These are phyloP conservation scores for Luperina testacea DNA, from an alignment of 2,888 invertebrate species.

Conservation along the genomic window DNA sequence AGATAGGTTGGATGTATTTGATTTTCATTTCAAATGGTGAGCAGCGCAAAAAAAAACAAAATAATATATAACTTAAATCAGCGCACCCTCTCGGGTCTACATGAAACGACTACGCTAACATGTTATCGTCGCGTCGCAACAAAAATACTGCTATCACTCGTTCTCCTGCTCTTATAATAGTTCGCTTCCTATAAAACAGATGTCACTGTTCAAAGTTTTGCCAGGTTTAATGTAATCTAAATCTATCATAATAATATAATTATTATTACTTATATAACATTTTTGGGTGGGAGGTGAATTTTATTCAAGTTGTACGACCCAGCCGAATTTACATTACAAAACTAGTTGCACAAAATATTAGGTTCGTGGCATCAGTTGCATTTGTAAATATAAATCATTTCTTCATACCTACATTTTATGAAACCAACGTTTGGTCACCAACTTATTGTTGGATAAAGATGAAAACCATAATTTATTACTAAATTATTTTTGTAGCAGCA, in stretches of 20 bases:
- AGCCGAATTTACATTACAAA: not conserved
- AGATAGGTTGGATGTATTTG: not conserved
- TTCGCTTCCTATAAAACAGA: not conserved
- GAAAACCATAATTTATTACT: not conserved
- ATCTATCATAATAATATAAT: too few relatives aligned
- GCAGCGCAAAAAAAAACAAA: not conserved
- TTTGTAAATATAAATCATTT: not conserved
- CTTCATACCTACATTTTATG: not conserved
- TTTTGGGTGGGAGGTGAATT: too few relatives aligned
- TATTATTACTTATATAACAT: too few relatives aligned
- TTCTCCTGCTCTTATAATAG: not conserved
- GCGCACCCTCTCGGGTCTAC: conserved; percentile 10
- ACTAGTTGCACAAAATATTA: not conserved
- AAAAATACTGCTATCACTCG: not conserved
- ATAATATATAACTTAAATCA: not conserved
- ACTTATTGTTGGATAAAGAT: not conserved
- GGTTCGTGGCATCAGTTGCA: not conserved
- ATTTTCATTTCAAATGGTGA: not conserved
- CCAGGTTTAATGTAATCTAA: too few relatives aligned
- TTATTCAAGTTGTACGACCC: not conserved
- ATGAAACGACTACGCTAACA: not conserved
- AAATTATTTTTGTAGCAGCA: not conserved
- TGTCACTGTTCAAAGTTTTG: conserved; percentile 7
- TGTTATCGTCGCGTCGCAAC: not conserved
- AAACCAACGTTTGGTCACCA: not conserved